Conservation (phyloP, 2,113 vertebrate species). For the Todiramphus saurophagus region DNA sequence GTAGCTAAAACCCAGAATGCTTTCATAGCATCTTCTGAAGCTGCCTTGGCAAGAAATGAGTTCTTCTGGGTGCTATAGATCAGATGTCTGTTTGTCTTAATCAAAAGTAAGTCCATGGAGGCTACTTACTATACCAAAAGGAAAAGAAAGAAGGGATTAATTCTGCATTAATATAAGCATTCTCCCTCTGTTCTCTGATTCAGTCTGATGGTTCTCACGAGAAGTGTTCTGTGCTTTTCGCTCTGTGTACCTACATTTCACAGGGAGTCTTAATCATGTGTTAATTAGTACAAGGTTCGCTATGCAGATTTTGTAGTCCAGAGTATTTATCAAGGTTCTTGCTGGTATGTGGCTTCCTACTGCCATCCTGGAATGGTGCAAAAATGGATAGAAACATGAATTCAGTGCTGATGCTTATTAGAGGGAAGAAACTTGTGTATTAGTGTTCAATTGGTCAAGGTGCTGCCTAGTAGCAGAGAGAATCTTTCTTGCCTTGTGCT, state of each 20-base stretch:
- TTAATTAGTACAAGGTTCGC: not conserved
- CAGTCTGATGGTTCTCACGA: not conserved
- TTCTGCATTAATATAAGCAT: not conserved
- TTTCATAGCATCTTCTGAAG: not conserved
- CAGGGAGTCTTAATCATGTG: not conserved
- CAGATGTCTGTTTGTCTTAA: not conserved
- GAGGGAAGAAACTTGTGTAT: not conserved
- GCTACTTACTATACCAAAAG: not conserved
- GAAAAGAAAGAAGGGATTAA: not conserved
- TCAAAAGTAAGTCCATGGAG: not conserved
- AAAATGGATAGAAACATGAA: not conserved
- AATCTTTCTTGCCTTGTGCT: not conserved
- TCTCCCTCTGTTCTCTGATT: not conserved
- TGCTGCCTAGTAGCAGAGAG: not conserved
- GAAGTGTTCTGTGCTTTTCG: not conserved
- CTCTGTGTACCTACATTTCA: not conserved
- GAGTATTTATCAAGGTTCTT: not conserved
- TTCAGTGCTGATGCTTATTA: not conserved
- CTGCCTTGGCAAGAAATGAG: not conserved
- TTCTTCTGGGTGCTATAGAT: slow-evolving; percentile 24
- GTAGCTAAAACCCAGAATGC: not conserved
- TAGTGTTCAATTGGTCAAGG: not conserved
- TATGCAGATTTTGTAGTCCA: not conserved
- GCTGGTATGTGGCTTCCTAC: not conserved
- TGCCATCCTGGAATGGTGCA: not conserved